Base-by-base conservation (phyloP, 2,797 vertebrate genomes). In the Melanotaenia parkinsoni region DNA sequence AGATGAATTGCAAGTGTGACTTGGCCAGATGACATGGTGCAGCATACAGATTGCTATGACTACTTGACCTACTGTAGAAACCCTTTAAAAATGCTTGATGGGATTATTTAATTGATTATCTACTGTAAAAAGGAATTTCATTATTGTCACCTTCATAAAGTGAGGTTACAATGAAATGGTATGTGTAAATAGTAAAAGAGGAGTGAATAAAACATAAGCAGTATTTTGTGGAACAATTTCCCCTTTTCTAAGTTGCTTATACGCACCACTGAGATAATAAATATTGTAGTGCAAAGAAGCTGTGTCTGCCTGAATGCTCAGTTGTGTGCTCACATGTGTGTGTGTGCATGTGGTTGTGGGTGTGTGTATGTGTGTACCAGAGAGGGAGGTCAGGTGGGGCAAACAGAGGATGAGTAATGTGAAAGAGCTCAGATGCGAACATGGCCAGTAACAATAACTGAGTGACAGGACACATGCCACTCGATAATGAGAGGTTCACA, bases 391-490 rank as follows among this genome's bases (percentile, higher is more conserved):
- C 88, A 91, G 81, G 69, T 85, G 86, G 86, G 85, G 80, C 86
- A 89, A 93, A 86, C 86, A 88, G 91, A 90, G 87, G 90, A 92
- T 93, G 89, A 92, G 90, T 92, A 91, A 93, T 93, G 82, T 86
- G 89, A 84, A 91, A 86, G 89, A 88, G 89, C 89, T 90, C 89
- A 91, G 88, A 92, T 89, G 87, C 86, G 87, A 90, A 83, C n/a
- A 81, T 67, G 61, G 76, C 63, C 82, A 61, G 78, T 80, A 88
- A 90, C 86, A 88, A 86, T 83, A 80, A 87, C 83, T 90, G 92
- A 92, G 78, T 93, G 92, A 91, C 91, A 91, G 89, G 81, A 72
- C 89, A 89, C 89, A 93, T 89, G 91, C 81, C 86, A 89, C 80
- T 84, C 70, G 79, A 83, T 93, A 93, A 93, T 89, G 90, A 94